Evolutionary conservation across 2,888 invertebrate species (phyloP), one percentile per base, ranked within the genome.

Genomic region (Dryomyza anilis): DNA sequence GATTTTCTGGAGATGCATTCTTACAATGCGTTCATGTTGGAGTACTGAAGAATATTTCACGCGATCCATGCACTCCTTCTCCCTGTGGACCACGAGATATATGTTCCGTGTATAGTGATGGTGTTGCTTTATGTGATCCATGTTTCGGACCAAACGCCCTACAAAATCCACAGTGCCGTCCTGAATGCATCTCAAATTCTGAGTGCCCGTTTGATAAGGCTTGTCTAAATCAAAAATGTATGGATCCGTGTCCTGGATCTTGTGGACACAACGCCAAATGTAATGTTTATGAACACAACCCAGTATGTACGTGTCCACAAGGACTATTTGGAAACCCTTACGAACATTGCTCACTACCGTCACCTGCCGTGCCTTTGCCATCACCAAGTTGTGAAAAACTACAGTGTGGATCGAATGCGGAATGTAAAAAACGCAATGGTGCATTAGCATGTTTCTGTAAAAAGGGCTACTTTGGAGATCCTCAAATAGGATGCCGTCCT

Each of bases 121-220:
- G 91, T 76, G 88, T 92, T 45, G 94, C 93, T 1, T 87, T 94
- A 74, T 92, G 94, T 77, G 89, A 92, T 80, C 86, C 88, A n/a
- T 94, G 94, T 77, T 85, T 87, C 72, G 89, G 90, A 48, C 87
- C 89, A 1, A 87, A 88, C 71, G 87, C 88, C 39, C 84, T 86
- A 50, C 89, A 88, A 71, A 90, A 90, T 81, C 90, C 92, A 27
- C 86, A 87, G 33, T 94, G 94, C 73, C 86, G 91, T 76, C 94
- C 94, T 33, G 93, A 94, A 84, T 95, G 95, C 83, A 84, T 94
- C 57, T 87, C 90, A 16, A 91, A 90, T 76, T 88, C 91, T 1
- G 94, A 94, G 75, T 94, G 94, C 85, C 86, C 89, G 57, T 91
- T 91, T 75, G 85, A 92, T 78, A 89, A 86, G 75, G 91, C 93